A percentile compares a stretch with the other conserved stretches of the same genome.
Evolutionary conservation across 2,113 vertebrate genomes (phyloP).

Genomic region (Rhynchopsitta pachyrhyncha): DNA sequence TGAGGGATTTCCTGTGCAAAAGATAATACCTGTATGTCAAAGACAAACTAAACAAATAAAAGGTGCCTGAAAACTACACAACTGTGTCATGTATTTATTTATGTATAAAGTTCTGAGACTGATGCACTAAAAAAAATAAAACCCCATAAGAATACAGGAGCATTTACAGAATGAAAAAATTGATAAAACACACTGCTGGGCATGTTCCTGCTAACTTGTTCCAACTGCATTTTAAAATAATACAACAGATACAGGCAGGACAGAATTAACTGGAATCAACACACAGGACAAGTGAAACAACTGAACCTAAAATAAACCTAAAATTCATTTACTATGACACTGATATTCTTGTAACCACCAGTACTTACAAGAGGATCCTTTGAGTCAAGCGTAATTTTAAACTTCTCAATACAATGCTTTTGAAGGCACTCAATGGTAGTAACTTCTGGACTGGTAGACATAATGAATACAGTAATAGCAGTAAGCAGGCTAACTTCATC

Average conservation of each 20-base stretch:
- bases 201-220: background rate
- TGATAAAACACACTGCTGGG: background rate
- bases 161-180: background rate
- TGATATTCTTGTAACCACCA: background rate
- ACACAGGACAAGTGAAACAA: background rate
- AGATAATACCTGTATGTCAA: background rate
- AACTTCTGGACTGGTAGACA: slow-evolving; percentile 85
- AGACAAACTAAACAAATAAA: background rate
- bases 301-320: background rate
- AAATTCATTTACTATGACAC: background rate
- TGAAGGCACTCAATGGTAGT: slow-evolving; percentile 80
- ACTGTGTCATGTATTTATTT: background rate
- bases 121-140: background rate
- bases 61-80: background rate
- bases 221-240: background rate
- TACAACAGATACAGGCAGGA: background rate
- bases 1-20: background rate
- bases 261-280: background rate
- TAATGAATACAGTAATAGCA: slow-evolving; percentile 85
- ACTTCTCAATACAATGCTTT: slow-evolving; percentile 80
- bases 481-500: slow-evolving; percentile 85
- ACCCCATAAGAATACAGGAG: background rate
- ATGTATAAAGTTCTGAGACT: background rate
- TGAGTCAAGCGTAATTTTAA: slow-evolving; percentile 78
- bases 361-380: slow-evolving; percentile 85